These are phyloP conservation scores for Ectemnius continuus DNA, from an alignment of 2,888 invertebrate genomes.

Conservation along the genomic window DNA sequence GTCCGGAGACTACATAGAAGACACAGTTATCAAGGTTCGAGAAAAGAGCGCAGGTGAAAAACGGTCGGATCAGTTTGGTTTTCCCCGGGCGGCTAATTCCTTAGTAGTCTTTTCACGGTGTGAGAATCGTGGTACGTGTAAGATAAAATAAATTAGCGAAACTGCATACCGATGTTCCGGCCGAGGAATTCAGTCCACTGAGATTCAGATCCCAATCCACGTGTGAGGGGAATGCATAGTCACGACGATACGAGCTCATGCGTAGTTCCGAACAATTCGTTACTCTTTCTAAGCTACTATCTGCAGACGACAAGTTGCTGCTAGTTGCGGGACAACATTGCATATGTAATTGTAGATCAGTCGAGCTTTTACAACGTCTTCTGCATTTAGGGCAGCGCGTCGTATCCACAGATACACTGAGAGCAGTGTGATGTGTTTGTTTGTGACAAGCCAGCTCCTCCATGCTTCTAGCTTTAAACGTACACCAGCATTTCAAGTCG, in stretches of 20 bases:
- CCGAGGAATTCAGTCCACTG: slow-evolving; percentile 70
- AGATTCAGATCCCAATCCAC: slow-evolving; percentile 72
- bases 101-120: no score
- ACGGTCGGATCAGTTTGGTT: no score
- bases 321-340: slow-evolving; percentile 81
- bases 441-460: slow-evolving; percentile 73
- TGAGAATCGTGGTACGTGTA: slow-evolving; percentile 4
- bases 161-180: slow-evolving; percentile 72
- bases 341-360: slow-evolving; percentile 87
- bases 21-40: no score
- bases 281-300: slow-evolving; percentile 66
- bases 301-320: slow-evolving; percentile 57
- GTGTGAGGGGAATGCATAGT: slow-evolving; percentile 72
- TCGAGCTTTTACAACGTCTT: slow-evolving; percentile 91
- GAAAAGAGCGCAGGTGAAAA: no score
- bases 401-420: slow-evolving; percentile 81
- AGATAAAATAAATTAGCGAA: slow-evolving; percentile 43
- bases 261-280: slow-evolving; percentile 64
- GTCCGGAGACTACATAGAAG: slow-evolving; percentile 20
- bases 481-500: slow-evolving; percentile 76
- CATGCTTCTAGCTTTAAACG: slow-evolving; percentile 71
- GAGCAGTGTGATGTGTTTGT: slow-evolving; percentile 74
- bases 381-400: slow-evolving; percentile 92
- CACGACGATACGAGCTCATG: slow-evolving; percentile 66
- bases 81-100: no score